Conservation (phyloP, 2,113 vertebrate genomes). For the Corydoras sp. region DNA sequence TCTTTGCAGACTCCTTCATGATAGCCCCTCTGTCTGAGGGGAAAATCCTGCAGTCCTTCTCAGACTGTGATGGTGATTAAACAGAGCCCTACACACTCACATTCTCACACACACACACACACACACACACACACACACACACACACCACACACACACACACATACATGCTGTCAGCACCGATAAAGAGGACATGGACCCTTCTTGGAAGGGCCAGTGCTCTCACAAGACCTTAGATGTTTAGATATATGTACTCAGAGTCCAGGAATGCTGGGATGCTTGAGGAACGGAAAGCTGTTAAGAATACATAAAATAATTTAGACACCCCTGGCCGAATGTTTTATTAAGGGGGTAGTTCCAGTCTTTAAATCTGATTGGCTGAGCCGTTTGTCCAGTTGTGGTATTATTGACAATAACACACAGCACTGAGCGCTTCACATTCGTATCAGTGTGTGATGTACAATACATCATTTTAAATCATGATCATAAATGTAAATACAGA, state of each 20-base stretch:
- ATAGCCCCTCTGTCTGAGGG: slow-evolving; percentile 26
- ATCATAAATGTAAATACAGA: too few species aligned
- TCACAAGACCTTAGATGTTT: slow-evolving; percentile 59
- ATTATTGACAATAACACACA: too few species aligned
- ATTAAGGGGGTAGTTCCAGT: too few species aligned
- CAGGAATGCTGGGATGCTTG: too few species aligned
- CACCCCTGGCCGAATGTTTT: too few species aligned
- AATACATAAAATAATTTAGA: too few species aligned
- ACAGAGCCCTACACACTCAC: neutral
- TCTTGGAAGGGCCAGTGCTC: slow-evolving; percentile 63
- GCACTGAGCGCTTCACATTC: too few species aligned
- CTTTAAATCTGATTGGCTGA: too few species aligned
- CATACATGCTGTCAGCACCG: slow-evolving; percentile 61
- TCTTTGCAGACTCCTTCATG: slow-evolving; percentile 27
- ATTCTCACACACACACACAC: neutral
- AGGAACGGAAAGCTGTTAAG: too few species aligned
- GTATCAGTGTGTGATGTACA: too few species aligned
- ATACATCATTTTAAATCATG: too few species aligned
- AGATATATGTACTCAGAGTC: slow-evolving; percentile 2
- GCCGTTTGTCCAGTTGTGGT: too few species aligned
- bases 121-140: neutral
- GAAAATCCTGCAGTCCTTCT: slow-evolving; percentile 17
- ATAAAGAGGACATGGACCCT: slow-evolving; percentile 61
- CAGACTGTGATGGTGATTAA: slow-evolving; percentile 40
- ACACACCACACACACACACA: neutral